These are phyloP conservation scores for Alcedo quadribrachys DNA, from an alignment of 2,797 vertebrate genomes.

Conservation along the genomic window DNA sequence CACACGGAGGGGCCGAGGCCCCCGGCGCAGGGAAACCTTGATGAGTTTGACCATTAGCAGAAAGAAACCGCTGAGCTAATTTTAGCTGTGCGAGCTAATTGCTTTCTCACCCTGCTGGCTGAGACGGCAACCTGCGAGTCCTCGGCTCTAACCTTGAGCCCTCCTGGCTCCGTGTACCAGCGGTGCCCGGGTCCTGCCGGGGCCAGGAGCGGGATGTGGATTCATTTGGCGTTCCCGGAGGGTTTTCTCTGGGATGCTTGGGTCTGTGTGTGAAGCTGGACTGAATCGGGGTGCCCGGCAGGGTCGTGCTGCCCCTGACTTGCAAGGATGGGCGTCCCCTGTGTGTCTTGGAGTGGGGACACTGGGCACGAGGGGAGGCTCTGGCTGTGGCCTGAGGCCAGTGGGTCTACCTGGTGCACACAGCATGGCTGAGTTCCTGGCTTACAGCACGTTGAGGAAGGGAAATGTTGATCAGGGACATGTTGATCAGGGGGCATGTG, in stretches of 20 bases:
- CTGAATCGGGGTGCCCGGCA: neutral
- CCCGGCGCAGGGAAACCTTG: conserved; percentile 17
- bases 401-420: neutral
- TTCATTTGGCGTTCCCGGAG: fast-evolving
- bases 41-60: conserved; percentile 62
- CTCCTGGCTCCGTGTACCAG: neutral
- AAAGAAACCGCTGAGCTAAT: conserved; percentile 64
- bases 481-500: neutral
- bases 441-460: neutral
- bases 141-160: conserved; percentile 55
- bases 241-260: fast-evolving
- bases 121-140: neutral
- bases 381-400: neutral
- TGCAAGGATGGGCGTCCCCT: fast-evolving
- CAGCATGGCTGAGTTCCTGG: neutral
- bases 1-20: neutral
- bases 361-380: fast-evolving
- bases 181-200: fast-evolving
- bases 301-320: neutral
- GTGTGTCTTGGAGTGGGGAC: fast-evolving
- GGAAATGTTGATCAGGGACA: neutral
- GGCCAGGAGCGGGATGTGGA: fast-evolving
- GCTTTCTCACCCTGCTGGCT: conserved; percentile 35
- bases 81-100: conserved; percentile 62
- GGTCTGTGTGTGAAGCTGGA: fast-evolving